Evolutionary conservation across 2,113 vertebrate genomes (phyloP).

Genomic region (Proterorhinus semilunaris): DNA sequence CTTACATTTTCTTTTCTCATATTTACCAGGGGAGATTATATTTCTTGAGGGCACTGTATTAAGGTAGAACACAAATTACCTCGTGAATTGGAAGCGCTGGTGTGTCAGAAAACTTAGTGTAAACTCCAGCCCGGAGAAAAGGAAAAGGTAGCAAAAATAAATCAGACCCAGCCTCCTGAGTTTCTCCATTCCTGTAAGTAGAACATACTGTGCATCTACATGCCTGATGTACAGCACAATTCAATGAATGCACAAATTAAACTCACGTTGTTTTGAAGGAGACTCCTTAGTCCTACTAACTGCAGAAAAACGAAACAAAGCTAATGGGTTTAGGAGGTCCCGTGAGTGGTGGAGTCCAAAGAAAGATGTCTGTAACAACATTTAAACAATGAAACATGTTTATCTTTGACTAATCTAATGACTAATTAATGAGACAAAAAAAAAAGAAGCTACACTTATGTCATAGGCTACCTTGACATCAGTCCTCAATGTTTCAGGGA

Average conservation of each 20-base stretch:
- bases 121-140: conserved; percentile 96
- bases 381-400: neutral
- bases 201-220: too few species aligned
- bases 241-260: neutral
- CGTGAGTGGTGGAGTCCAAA: conserved; percentile 74
- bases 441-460: neutral
- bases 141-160: conserved; percentile 94
- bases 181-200: conserved; percentile 76
- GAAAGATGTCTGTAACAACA: conserved; percentile 67
- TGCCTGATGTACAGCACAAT: too few species aligned
- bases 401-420: too few species aligned
- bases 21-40: too few species aligned
- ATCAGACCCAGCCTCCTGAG: conserved; percentile 84
- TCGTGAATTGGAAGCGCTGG: conserved; percentile 93
- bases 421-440: neutral
- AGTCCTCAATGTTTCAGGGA: conserved; percentile 88
- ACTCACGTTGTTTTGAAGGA: conserved; percentile 75
- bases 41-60: too few species aligned
- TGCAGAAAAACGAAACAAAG: conserved; percentile 88
- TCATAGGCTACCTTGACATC: conserved; percentile 79
- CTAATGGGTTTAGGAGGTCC: conserved; percentile 86
- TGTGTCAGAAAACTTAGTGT: conserved; percentile 92
- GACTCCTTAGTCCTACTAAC: conserved; percentile 77
- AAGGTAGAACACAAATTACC: conserved; percentile 65
- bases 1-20: neutral